phyloP scores from a whole-genome alignment of 2,113 vertebrate genomes.

The Columbina picui region DNA sequence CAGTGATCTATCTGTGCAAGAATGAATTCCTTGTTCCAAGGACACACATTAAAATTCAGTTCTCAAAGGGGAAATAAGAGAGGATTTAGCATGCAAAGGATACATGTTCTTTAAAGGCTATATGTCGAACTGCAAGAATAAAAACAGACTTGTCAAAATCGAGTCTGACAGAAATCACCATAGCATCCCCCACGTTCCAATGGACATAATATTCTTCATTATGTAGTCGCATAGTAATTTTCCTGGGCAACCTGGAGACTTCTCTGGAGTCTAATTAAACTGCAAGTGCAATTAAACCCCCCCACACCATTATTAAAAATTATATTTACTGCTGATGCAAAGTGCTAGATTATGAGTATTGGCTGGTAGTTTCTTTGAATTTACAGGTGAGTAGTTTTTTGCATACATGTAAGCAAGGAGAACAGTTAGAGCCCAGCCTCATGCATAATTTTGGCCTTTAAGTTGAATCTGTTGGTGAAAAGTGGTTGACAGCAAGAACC shows the following conservation, averaged over 20 bases:
- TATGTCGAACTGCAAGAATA: neutral
- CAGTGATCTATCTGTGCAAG: neutral
- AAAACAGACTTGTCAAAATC: conserved; percentile 5
- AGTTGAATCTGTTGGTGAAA: neutral
- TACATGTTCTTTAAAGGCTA: neutral
- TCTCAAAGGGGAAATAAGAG: neutral
- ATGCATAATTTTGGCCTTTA: neutral
- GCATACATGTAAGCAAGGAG: neutral
- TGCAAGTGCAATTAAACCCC: neutral
- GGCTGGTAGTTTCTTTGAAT: neutral
- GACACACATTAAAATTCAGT: neutral
- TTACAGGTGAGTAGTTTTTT: neutral
- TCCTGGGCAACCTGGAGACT: neutral
- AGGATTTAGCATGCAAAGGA: neutral
- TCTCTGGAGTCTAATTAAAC: neutral
- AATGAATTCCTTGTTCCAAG: conserved; percentile 17
- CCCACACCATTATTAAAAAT: neutral
- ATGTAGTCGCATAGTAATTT: neutral
- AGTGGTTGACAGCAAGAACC: neutral
- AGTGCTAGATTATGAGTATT: neutral
- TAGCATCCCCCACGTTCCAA: neutral
- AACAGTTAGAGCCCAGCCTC: neutral
- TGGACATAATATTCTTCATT: neutral
- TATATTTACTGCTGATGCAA: neutral
- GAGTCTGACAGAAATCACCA: neutral